These are phyloP conservation scores for Otis tarda DNA, from an alignment of 2,113 vertebrate species.

Conservation along the genomic window DNA sequence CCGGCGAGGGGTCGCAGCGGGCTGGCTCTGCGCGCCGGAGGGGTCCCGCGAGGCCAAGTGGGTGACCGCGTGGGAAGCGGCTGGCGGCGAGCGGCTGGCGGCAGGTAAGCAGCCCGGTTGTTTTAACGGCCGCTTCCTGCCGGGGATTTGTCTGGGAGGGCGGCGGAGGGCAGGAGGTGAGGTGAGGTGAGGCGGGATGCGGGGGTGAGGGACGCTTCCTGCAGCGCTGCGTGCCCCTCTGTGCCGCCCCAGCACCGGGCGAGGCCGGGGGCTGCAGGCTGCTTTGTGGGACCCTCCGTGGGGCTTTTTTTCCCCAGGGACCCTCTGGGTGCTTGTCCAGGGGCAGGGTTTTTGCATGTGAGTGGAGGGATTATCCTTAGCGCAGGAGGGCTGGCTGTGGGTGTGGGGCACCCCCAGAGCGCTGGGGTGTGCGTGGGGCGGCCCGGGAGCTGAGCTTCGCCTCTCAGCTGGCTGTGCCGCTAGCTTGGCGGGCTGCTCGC, in stretches of 20 bases:
- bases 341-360: fast-evolving
- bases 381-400: too few relatives aligned
- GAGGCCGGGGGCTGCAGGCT: background rate
- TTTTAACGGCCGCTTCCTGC: background rate
- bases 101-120: background rate
- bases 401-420: background rate
- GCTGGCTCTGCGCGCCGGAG: fast-evolving
- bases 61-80: background rate
- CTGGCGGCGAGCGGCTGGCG: background rate
- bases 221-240: fast-evolving
- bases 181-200: fast-evolving
- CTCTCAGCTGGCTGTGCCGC: background rate
- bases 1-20: fast-evolving
- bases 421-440: background rate
- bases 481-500: background rate
- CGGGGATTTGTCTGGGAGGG: background rate
- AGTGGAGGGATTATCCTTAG: fast-evolving
- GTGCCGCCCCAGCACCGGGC: fast-evolving
- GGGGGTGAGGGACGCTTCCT: background rate
- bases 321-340: fast-evolving
- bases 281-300: too few relatives aligned
- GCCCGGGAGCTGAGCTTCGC: background rate
- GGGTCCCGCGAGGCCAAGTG: background rate
- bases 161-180: background rate
- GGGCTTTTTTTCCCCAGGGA: fast-evolving